Conservation (phyloP, 2,888 invertebrate genomes). For the Gandaritis pyraliata region DNA sequence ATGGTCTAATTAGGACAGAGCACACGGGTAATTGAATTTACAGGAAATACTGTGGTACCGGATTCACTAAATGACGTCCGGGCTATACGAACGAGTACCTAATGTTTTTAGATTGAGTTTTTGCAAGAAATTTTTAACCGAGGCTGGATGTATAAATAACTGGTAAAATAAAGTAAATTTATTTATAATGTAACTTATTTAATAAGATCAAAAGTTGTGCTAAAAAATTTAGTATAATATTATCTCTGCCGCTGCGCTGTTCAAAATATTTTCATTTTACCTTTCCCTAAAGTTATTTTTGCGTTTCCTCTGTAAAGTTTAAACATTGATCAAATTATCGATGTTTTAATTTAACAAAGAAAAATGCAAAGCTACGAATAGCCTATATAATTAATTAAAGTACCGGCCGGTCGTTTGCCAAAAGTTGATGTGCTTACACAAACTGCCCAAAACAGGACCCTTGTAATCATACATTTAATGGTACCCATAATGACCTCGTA, state of each 20-base stretch:
- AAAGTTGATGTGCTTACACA: conserved; percentile 80
- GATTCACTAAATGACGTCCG: conserved; percentile 5
- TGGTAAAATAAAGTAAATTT: too few relatives aligned
- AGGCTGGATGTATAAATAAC: too few relatives aligned
- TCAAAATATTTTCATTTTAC: too few relatives aligned
- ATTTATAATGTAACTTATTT: too few relatives aligned
- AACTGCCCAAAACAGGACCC: conserved; percentile 73
- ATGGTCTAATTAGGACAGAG: conserved; percentile 64
- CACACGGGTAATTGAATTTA: conserved; percentile 73
- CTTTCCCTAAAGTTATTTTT: too few relatives aligned
- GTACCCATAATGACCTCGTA: conserved; percentile 78
- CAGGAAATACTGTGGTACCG: conserved; percentile 38
- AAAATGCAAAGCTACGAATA: conserved; percentile 43
- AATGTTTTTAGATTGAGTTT: too few relatives aligned
- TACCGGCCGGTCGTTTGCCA: conserved; percentile 68
- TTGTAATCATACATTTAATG: conserved; percentile 80
- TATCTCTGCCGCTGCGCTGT: too few relatives aligned
- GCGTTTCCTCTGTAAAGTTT: too few relatives aligned
- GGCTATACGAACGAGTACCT: not conserved
- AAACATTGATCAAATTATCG: too few relatives aligned
- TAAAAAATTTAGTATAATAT: too few relatives aligned
- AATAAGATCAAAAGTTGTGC: too few relatives aligned
- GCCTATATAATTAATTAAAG: conserved; percentile 67
- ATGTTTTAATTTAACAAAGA: conserved; percentile 6
- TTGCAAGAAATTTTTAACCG: not conserved